Base-by-base conservation (phyloP, 2,797 vertebrate species). In the Ciconia nigra region DNA sequence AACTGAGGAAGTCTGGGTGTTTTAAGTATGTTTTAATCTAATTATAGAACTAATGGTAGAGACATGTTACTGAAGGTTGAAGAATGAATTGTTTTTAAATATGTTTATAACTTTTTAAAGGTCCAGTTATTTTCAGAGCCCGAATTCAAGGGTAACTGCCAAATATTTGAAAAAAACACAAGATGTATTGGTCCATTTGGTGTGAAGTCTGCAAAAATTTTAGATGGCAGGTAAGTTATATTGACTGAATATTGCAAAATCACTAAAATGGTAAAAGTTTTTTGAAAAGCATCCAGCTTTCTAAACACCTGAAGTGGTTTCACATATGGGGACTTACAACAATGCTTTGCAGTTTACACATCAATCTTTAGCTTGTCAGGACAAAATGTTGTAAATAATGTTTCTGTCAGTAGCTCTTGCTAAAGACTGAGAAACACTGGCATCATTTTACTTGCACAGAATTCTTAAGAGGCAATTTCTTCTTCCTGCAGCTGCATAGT, bases 51-150 rank as follows among this genome's bases (percentile, higher is more conserved):
- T 89, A 82, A 55, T 58, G 33, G 35, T 81, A 83, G 83, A 89
- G 39, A 82, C 21, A 31, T 35, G 26, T 62, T 95, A 58, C 58
- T 92, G 46, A 87, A 87, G 16, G 21, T 26, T 78, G 62, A 90
- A 55, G 8, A 77, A 81, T 90, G 1, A 86, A 69, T 87, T 85
- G 35, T 57, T 87, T 57, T 79, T 37, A 94, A 95, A 83, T 96
- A 54, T 82, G 31, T 94, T 95, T 94, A 22, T 87, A 73, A 76
- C 80, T 97, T 95, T 97, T 94, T 91, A 93, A 98, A 99, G 99
- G 97, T 99, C 95, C 98, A 99, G 97, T 98, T 99, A 97, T 99
- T 99, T 98, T 99, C 99, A 54, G 99, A 99, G 93, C 98, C 99
- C 80, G 98, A 97, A 90, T 99, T 99, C 97, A 98, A 99, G 97